These are phyloP conservation scores for Drosophila busckii DNA, from an alignment of 1,140 invertebrate species.

Conservation along the genomic window DNA sequence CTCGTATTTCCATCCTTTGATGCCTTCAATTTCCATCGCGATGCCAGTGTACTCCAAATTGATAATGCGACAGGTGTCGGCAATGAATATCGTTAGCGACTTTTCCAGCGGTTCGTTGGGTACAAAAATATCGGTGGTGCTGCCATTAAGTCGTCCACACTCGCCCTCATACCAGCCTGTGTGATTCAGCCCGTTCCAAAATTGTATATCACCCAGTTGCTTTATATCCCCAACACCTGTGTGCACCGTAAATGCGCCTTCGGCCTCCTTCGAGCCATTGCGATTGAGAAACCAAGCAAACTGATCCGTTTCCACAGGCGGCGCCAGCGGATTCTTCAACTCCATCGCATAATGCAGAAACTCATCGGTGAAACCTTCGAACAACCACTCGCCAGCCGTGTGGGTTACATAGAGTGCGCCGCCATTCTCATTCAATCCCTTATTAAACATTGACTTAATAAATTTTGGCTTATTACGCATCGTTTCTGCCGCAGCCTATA, in stretches of 20 bases:
- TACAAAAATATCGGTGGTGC: constrained; percentile 88
- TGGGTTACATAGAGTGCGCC: constrained; percentile 56
- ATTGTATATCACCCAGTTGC: constrained; percentile 83
- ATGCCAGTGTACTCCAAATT: constrained; percentile 75
- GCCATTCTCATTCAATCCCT: constrained; percentile 56
- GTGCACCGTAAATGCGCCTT: constrained; percentile 87
- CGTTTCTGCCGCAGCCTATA: constrained; percentile 82
- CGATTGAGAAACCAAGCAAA: constrained; percentile 91
- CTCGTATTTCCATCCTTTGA: constrained; percentile 82
- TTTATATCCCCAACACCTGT: constrained; percentile 83
- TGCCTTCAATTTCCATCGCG: constrained; percentile 78
- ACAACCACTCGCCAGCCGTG: constrained; percentile 84
- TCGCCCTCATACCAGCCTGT: constrained; percentile 82
- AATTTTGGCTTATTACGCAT: constrained; percentile 79
- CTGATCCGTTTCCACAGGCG: constrained; percentile 83
- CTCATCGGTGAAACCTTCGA: constrained; percentile 87
- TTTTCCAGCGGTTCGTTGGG: constrained; percentile 81
- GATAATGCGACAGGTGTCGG: constrained; percentile 85
- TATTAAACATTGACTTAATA: constrained; percentile 70
- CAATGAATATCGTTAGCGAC: constrained; percentile 82
- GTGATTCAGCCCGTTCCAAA: constrained; percentile 84
- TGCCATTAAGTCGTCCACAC: constrained; percentile 84
- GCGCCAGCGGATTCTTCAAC: constrained; percentile 81
- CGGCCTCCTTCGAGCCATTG: constrained; percentile 85
- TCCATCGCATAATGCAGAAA: constrained; percentile 81